Base-by-base conservation (phyloP, 1,140 invertebrate genomes). In the Hypothenemus hampei region DNA sequence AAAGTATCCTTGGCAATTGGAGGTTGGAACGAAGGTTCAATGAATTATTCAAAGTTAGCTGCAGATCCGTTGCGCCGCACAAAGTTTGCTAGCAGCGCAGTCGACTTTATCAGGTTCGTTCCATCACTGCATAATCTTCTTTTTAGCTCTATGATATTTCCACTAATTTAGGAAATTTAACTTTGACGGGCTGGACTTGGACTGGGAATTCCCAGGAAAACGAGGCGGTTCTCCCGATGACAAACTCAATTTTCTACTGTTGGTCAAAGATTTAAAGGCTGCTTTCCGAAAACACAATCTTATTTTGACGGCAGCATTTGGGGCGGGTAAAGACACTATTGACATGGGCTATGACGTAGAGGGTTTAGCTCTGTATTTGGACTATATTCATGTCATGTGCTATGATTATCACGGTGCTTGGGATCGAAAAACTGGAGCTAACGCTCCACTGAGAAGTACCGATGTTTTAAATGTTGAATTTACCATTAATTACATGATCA, bases 361-460 rank as follows among this genome's bases (percentile, higher is more conserved):
- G 6, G 75, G 79, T 60, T 73, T 94, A 22, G 82, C 85, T 0
- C 71, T 81, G 6, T 81, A 86, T 65, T 69, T 93, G 11, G 89
- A 94, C 71, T 86, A 84, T 33, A 80, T 96, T 18, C 89, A 93
- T 62, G 78, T 94, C 57, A 93, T 93, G 90, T 84, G 84, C 50
- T 94, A 93, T 65, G 91, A 95, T 73, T 93, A 91, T 71, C 89
- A 93, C 63, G 89, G 90, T 3, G 77, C 82, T 3, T 93, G 89
- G 89, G 86, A 93, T 62, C 74, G 73, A 0, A 76, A 74, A 37
- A 83, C 89, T 0, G 84, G 86, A 1, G 81, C 86, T 16, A 91
- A 91, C 65, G 81, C 88, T 0, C 84, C 81, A 1, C 55, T 86
- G 44, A 67, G 68, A 57, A 74, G 78, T 18, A 57, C 65, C 16